Evolutionary conservation across 2,113 vertebrate species (phyloP), one percentile per base, ranked within the genome.

Genomic region (Mola mola): DNA sequence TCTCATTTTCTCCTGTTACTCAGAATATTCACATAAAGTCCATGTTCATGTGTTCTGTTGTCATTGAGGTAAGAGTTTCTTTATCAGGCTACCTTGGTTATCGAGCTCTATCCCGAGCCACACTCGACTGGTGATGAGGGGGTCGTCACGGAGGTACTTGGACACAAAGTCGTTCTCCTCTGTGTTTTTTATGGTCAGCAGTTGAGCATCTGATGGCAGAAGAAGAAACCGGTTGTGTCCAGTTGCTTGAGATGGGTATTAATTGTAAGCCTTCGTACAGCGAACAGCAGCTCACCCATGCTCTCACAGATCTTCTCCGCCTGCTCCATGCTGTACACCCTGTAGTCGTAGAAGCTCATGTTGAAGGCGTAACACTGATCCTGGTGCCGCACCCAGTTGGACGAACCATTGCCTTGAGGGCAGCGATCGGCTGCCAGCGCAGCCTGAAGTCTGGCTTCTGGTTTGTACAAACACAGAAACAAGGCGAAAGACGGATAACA

Each of bases 81-180:
- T 2, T 8, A 19, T 43, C 1, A 37, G 4, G 40, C 87, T 90
- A 98, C 97, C 93, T 2, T 83, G 49, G 28, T 71, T 2, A 55
- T 77, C 69, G 0, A 87, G 56, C 43, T 71, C 59, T 33, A 97
- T 69, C 22, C 90, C 94, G 49, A 99, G 95, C 96, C 97, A 99
- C 1, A 95, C 91, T 0, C 90, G 93, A 50, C 59, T 92, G 49
- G 96, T 98, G 78, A 97, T 92, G 29, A 94, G 90, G 28, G 92
- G 87, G 21, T 96, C 84, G 15, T 94, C 83, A 7, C 58, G 82
- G 43, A 97, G 75, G 68, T 94, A 90, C 34, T 53, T 81, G 3
- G 91, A 90, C 74, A 99, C 92, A 77, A 98, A 99, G 40, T 87
- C 87, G 60, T 98, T 98, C 85, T 99, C 97, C 40, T 95, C 93